Percentiles rank a stretch among this genome's conserved stretches.
Conservation (phyloP, 2,888 invertebrate genomes). For the Zele albiditarsus region DNA sequence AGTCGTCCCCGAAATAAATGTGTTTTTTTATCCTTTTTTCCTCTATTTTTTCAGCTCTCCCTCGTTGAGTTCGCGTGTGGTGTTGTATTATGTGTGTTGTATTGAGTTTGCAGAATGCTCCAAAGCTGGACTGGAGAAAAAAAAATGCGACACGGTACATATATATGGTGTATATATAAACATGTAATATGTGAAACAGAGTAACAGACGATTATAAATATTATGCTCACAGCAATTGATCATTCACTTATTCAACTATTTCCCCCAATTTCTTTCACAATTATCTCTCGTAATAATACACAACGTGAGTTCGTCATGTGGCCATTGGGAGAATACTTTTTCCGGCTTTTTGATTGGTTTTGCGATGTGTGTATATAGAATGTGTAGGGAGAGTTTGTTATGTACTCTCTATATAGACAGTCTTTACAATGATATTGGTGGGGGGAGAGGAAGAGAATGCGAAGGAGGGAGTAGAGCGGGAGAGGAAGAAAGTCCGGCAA, state of each 20-base stretch:
- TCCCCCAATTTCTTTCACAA: conserved; percentile 4
- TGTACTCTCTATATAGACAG: not conserved
- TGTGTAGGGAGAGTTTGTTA: conserved; percentile 20
- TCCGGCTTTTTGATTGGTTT: conserved; percentile 28
- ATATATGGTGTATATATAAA: not conserved
- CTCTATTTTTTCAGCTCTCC: not conserved
- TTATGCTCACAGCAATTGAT: conserved; percentile 10
- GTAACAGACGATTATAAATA: conserved; percentile 3
- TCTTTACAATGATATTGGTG: conserved; percentile 19
- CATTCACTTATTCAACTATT: conserved; percentile 9
- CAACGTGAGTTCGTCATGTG: conserved; percentile 14
- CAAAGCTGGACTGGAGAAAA: conserved; percentile 21
- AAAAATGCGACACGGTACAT: not conserved
- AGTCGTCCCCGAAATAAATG: not conserved
- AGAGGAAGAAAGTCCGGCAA: not conserved
- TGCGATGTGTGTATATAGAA: not conserved
- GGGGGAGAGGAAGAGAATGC: conserved; percentile 15
- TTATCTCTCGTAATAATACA: not conserved
- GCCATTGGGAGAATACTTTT: conserved; percentile 15
- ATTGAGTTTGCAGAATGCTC: conserved; percentile 23
- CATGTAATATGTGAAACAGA: not conserved
- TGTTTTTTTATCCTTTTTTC: not conserved
- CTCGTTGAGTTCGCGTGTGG: not conserved
- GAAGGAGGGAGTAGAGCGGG: no score
- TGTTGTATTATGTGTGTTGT: conserved; percentile 3